Evolutionary conservation across 92 coral and sea anemone species (phyloP), one percentile per base, ranked within the genome.

Genomic region (Epizoanthus rinbou): DNA sequence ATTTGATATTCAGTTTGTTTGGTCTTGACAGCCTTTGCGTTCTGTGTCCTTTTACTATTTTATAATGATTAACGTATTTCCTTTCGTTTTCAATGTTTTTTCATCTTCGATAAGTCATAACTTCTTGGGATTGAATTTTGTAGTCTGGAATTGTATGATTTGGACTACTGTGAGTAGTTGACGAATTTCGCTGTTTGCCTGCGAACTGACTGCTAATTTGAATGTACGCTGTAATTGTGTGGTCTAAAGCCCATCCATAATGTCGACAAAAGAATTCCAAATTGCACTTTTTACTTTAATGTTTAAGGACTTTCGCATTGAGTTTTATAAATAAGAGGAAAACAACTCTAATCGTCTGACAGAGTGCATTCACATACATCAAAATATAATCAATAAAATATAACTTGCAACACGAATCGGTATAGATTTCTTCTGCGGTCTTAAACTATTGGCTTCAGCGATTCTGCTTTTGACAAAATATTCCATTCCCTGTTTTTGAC

Each of bases 191-290:
- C 54, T 50, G n/a, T 78, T 78, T 78, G 82, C 82, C 62, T 39
- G 70, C 41, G 58, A 78, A 78, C 54, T 9, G 54, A 37, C 71
- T 37, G 11, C 82, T 78, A 78, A 78, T 60, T 62, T 78, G 65
- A 17, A 25, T 21, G 16, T 62, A 39, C 57, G 14, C 18, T 13
- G 65, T 78, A 60, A 78, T 78, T 78, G 71, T 78, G 71, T 78
- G 82, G 82, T 57, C 21, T 33, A 6, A 6, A 3, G 23, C 35
- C 60, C 65, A 47, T 11, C 70, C 82, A 59, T 59, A 78, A 62
- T 60, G 28, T 60, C 82, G 71, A 60, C 82, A 75, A 62, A 78
- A 45, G 82, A 39, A 78, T 59, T 60, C 64, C 71, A 78, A 59
- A 60, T 45, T 35, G 71, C 70, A 57, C 70, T 78, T 50, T 50